phyloP scores from a whole-genome alignment of 2,888 invertebrate species.

The Drosophila emarginata region DNA sequence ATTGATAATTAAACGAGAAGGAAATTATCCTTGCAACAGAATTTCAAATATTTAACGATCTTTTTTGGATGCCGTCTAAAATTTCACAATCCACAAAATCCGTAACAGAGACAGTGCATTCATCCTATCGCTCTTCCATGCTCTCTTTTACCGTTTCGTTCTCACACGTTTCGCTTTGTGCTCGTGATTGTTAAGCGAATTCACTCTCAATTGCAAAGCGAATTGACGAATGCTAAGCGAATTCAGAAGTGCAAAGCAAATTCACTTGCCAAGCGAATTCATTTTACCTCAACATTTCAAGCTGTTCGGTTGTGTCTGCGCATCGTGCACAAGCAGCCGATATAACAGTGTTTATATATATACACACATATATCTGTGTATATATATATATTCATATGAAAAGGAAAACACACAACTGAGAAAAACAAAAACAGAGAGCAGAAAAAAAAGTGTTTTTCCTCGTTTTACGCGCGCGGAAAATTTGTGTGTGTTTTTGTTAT shows the following conservation, averaged over 20 bases:
- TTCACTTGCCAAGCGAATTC: too few relatives aligned
- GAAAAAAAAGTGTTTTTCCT: slow-evolving; percentile 6
- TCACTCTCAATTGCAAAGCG: too few relatives aligned
- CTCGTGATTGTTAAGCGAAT: too few relatives aligned
- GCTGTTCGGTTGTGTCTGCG: not conserved
- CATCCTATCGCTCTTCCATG: too few relatives aligned
- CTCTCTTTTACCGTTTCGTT: not conserved
- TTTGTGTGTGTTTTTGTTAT: not conserved
- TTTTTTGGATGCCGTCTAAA: slow-evolving; percentile 13
- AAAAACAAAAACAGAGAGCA: slow-evolving; percentile 20
- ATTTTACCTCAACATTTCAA: not conserved
- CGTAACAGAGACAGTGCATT: not conserved
- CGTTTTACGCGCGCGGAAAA: slow-evolving; percentile 6
- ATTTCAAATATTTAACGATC: slow-evolving; percentile 14
- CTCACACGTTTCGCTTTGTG: too few relatives aligned
- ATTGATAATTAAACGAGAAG: too few relatives aligned
- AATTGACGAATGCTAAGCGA: too few relatives aligned
- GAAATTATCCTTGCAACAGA: not conserved
- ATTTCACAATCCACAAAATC: slow-evolving; percentile 21
- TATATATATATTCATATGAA: not conserved
- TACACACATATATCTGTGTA: not conserved
- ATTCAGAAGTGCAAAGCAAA: too few relatives aligned
- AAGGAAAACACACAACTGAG: slow-evolving; percentile 18
- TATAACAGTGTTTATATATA: not conserved
- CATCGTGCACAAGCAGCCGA: not conserved